Evolutionary conservation across 2,113 vertebrate species (phyloP).

Genomic region (Megaceryle torquata): DNA sequence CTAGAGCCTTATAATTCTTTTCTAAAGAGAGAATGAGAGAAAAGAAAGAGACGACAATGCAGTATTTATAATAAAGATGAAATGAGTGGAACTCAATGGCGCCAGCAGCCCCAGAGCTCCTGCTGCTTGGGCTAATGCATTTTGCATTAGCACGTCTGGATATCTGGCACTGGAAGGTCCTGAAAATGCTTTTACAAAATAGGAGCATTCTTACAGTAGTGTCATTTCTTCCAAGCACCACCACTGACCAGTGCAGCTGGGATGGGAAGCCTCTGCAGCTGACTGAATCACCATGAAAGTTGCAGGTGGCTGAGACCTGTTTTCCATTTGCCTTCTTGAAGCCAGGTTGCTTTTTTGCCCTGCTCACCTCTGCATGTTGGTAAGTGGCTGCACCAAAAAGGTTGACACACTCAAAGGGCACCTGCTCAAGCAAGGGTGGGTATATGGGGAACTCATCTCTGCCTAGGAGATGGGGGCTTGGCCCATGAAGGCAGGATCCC

Average conservation of each 20-base stretch:
- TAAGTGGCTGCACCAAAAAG: neutral
- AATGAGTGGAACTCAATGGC: constrained; percentile 67
- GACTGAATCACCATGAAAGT: neutral
- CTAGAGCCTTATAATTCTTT: constrained; percentile 64
- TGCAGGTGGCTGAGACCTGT: neutral
- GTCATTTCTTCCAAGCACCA: neutral
- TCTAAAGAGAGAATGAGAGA: constrained; percentile 60
- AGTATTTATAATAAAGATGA: constrained; percentile 71
- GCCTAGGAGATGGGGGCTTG: neutral
- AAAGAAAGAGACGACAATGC: constrained; percentile 59
- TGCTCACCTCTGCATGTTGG: neutral
- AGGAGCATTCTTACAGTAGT: constrained; percentile 11
- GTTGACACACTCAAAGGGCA: neutral
- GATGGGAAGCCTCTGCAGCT: neutral
- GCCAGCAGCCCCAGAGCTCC: constrained; percentile 63
- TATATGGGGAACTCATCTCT: neutral
- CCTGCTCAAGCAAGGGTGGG: neutral
- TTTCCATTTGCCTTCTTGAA: neutral
- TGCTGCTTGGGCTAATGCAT: constrained; percentile 69
- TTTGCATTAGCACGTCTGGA: constrained; percentile 66
- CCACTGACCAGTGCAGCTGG: neutral
- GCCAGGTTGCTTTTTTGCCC: neutral
- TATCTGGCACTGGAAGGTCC: constrained; percentile 57
- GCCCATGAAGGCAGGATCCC: neutral
- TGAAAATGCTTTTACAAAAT: constrained; percentile 51